Evolutionary conservation across 1,140 invertebrate species (phyloP).

Genomic region (Araneus ventricosus): DNA sequence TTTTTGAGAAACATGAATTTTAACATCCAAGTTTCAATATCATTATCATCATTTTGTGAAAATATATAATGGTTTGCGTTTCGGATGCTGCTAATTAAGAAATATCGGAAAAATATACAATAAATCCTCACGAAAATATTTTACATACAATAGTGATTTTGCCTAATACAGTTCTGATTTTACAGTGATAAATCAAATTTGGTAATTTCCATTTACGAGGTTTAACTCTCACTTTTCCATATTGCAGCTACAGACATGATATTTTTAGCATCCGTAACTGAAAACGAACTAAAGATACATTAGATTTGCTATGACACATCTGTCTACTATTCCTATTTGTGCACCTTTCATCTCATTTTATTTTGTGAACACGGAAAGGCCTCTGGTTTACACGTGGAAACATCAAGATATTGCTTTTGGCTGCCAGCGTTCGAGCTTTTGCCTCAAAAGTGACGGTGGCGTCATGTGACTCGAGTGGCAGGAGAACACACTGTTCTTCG

Average conservation of each 20-base stretch:
- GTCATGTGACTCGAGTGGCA: constrained; percentile 11
- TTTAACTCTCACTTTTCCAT: background rate
- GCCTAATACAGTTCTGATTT: background rate
- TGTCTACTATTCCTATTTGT: constrained; percentile 65
- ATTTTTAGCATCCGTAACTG: background rate
- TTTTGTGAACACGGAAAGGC: constrained; percentile 70
- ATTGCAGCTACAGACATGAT: background rate
- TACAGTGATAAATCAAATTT: background rate
- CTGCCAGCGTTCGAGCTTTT: constrained; percentile 55
- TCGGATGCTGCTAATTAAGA: too few relatives aligned
- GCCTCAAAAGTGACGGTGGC: constrained; percentile 12
- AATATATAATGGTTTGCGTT: too few relatives aligned
- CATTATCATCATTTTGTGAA: too few relatives aligned
- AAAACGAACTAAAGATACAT: background rate
- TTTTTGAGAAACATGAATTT: too few relatives aligned
- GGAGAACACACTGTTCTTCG: background rate
- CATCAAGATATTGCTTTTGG: constrained; percentile 74
- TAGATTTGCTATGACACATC: constrained; percentile 48
- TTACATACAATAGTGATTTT: too few relatives aligned
- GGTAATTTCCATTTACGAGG: constrained; percentile 28
- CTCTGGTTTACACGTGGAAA: constrained; percentile 71
- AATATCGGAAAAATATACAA: too few relatives aligned
- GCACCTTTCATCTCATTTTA: constrained; percentile 54
- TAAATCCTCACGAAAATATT: too few relatives aligned
- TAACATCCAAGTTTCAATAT: too few relatives aligned